These are phyloP conservation scores for Caranx ignobilis DNA, from an alignment of 2,113 vertebrate genomes.

Conservation along the genomic window DNA sequence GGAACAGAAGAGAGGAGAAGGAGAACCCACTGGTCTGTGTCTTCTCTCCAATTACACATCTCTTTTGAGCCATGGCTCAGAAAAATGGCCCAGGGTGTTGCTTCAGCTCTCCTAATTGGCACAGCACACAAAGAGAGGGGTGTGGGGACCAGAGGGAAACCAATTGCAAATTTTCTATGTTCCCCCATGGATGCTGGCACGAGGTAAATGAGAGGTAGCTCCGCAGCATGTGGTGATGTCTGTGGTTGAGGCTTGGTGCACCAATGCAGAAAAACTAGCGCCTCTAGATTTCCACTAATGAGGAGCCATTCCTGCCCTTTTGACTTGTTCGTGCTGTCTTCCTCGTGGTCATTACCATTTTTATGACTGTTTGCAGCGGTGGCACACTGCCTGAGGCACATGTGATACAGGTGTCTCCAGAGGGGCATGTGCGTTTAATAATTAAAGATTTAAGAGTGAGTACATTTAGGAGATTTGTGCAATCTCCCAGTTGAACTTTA, in stretches of 20 bases:
- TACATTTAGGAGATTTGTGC: slow-evolving; percentile 23
- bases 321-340: slow-evolving; percentile 47
- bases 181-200: slow-evolving; percentile 54
- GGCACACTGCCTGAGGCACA: slow-evolving; percentile 12
- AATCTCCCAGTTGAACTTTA: slow-evolving; percentile 16
- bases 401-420: slow-evolving; percentile 37
- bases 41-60: slow-evolving; percentile 74
- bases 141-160: slow-evolving; percentile 39
- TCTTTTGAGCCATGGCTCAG: slow-evolving; percentile 63
- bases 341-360: slow-evolving; percentile 53
- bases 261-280: slow-evolving; percentile 30
- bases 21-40: slow-evolving; percentile 65
- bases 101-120: slow-evolving; percentile 77
- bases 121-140: slow-evolving; percentile 43
- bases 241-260: slow-evolving; percentile 48
- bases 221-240: slow-evolving; percentile 31
- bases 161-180: slow-evolving; percentile 37
- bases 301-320: slow-evolving; percentile 61
- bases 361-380: slow-evolving; percentile 35
- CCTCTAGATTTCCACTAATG: slow-evolving; percentile 68
- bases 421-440: slow-evolving; percentile 47
- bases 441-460: slow-evolving; percentile 43
- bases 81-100: slow-evolving; percentile 63
- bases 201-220: slow-evolving; percentile 74
- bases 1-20: slow-evolving; percentile 40